Evolutionary conservation across 2,888 invertebrate genomes (phyloP).

Genomic region (Diaperis boleti): DNA sequence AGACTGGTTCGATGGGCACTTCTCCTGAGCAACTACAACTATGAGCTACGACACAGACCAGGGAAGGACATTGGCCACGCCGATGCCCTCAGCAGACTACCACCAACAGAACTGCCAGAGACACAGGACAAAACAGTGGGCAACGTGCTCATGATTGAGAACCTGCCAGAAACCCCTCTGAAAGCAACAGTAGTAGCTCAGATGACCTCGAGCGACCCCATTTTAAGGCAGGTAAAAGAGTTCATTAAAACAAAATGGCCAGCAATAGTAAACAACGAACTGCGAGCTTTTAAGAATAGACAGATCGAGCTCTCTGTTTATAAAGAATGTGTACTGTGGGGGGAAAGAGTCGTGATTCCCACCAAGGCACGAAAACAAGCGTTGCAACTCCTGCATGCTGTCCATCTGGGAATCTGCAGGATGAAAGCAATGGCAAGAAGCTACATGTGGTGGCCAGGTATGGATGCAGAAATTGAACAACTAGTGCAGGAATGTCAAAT

Average conservation of each 20-base stretch:
- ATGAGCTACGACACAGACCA: slow-evolving; percentile 14
- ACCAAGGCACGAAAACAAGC: background rate
- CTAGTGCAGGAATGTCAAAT: background rate
- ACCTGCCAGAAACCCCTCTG: slow-evolving; percentile 7
- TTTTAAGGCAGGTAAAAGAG: slow-evolving; percentile 9
- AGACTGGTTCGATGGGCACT: slow-evolving; percentile 27
- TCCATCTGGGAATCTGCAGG: slow-evolving; percentile 9
- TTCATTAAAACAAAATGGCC: slow-evolving; percentile 17
- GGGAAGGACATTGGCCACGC: slow-evolving; percentile 18
- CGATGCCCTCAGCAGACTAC: slow-evolving; percentile 25
- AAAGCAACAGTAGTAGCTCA: slow-evolving; percentile 9
- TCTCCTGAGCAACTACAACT: slow-evolving; percentile 15
- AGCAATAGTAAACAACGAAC: background rate
- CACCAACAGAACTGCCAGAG: background rate
- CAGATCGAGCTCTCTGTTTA: slow-evolving; percentile 15
- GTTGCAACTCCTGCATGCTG: background rate
- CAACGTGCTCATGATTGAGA: slow-evolving; percentile 26
- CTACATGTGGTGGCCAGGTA: slow-evolving; percentile 21
- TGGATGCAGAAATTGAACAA: slow-evolving; percentile 15
- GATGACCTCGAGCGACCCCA: slow-evolving; percentile 8
- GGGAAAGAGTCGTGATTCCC: slow-evolving; percentile 10
- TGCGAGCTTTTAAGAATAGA: slow-evolving; percentile 3
- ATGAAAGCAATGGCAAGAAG: slow-evolving; percentile 23
- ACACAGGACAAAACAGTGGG: too few relatives aligned
- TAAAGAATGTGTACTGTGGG: slow-evolving; percentile 9